These are phyloP conservation scores for Gymnosoma rotundatum DNA, from an alignment of 2,888 invertebrate genomes.

Conservation along the genomic window DNA sequence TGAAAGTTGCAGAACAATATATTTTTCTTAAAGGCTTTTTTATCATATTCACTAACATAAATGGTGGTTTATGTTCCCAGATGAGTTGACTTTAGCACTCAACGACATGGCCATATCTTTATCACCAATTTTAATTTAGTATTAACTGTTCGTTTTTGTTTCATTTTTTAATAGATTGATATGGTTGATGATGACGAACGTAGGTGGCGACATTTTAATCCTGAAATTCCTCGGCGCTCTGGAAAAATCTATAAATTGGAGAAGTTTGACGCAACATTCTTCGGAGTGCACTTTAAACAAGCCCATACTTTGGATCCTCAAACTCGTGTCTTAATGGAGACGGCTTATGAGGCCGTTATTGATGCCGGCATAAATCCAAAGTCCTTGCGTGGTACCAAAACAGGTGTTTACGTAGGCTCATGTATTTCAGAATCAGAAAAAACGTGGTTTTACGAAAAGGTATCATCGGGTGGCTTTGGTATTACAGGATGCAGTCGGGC, in stretches of 20 bases:
- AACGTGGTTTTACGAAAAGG: conserved; percentile 87
- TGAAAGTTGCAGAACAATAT: no score
- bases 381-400: conserved; percentile 85
- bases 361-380: conserved; percentile 89
- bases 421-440: conserved; percentile 89
- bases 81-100: no score
- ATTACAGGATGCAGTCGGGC: conserved; percentile 91
- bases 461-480: conserved; percentile 83
- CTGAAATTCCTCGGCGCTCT: conserved; percentile 88
- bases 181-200: conserved; percentile 91
- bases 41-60: no score
- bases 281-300: conserved; percentile 89
- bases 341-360: conserved; percentile 89
- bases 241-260: conserved; percentile 88
- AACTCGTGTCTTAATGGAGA: conserved; percentile 89
- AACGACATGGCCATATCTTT: no score
- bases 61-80: no score
- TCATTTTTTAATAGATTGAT: conserved; percentile 84
- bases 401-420: conserved; percentile 89
- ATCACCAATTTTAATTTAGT: not conserved
- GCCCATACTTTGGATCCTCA: conserved; percentile 91
- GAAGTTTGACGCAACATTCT: conserved; percentile 90
- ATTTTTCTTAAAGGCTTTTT: no score
- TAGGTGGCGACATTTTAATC: conserved; percentile 89
- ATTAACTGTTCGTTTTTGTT: not conserved